Evolutionary conservation across 2,113 vertebrate species (phyloP).

Genomic region (Daboia siamensis): DNA sequence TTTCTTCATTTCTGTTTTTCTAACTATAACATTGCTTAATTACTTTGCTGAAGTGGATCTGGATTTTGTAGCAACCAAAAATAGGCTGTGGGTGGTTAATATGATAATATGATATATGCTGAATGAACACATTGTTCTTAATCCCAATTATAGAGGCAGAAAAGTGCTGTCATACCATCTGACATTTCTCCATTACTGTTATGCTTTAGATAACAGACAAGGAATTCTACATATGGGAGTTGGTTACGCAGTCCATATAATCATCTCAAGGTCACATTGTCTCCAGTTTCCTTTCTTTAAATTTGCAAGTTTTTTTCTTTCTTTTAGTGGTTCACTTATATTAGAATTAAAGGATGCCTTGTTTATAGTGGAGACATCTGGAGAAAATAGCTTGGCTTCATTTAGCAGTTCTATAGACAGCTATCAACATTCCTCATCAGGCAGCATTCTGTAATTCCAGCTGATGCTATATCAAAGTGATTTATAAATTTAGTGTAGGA

Average conservation of each 20-base stretch:
- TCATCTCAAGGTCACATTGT: neutral
- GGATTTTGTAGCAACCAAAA: conserved; percentile 14
- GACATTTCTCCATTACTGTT: neutral
- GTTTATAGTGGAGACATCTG: conserved; percentile 10
- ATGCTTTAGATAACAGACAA: neutral
- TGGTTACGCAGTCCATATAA: neutral
- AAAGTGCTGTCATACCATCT: conserved; percentile 1
- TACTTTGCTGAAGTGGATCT: neutral
- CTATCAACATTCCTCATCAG: conserved; percentile 22
- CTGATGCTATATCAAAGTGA: conserved; percentile 7
- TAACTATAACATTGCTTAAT: conserved; percentile 2
- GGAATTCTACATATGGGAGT: neutral
- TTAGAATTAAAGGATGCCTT: conserved; percentile 13
- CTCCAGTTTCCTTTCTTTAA: neutral
- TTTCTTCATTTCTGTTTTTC: neutral
- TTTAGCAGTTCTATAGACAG: conserved; percentile 1
- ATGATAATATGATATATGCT: neutral
- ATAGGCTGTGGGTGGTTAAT: neutral
- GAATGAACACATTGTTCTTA: conserved; percentile 2
- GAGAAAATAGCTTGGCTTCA: conserved; percentile 34
- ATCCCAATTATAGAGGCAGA: conserved; percentile 6
- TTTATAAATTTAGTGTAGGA: conserved; percentile 15
- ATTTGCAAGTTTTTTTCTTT: neutral
- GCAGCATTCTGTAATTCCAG: conserved; percentile 35
- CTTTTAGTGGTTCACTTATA: neutral